phyloP scores from a whole-genome alignment of 1,140 invertebrate species.

The Saccostrea cuccullata region DNA sequence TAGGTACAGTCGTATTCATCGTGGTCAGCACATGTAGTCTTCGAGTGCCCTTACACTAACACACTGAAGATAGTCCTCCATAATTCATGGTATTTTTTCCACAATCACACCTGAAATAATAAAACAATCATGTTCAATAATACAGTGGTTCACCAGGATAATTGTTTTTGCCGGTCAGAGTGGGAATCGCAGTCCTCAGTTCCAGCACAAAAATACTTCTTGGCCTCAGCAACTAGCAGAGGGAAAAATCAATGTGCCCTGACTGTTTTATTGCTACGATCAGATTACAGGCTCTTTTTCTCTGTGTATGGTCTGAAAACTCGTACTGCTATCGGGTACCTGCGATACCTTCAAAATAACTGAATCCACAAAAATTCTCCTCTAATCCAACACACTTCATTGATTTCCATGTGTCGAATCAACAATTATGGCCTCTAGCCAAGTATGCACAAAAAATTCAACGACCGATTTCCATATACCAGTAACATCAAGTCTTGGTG shows the following conservation, averaged over 20 bases:
- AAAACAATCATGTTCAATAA: conserved; percentile 30
- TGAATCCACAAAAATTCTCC: conserved; percentile 3
- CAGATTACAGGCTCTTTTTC: conserved; percentile 16
- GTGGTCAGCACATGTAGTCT: conserved; percentile 5
- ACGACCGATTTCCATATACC: conserved; percentile 5
- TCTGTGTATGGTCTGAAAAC: neutral
- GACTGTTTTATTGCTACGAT: conserved; percentile 31
- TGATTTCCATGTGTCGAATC: conserved; percentile 33
- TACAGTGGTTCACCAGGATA: neutral
- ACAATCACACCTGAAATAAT: conserved; percentile 32
- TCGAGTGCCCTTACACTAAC: neutral
- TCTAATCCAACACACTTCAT: conserved; percentile 25
- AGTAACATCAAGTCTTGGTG: neutral
- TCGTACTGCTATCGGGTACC: conserved; percentile 12
- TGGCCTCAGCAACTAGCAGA: conserved; percentile 28
- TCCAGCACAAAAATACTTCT: conserved; percentile 28
- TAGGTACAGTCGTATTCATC: conserved; percentile 1
- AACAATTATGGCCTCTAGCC: conserved; percentile 22
- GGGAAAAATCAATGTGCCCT: conserved; percentile 32
- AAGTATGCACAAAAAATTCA: conserved; percentile 20
- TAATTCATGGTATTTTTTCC: conserved; percentile 17
- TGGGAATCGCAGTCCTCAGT: neutral
- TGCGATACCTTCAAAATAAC: neutral
- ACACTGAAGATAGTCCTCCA: neutral
- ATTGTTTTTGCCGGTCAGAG: neutral